Evolutionary conservation across 53 echinoderm and acorn worm genomes (phyloP), one percentile per base, ranked within the genome.

Genomic region (Zoroaster sp.): DNA sequence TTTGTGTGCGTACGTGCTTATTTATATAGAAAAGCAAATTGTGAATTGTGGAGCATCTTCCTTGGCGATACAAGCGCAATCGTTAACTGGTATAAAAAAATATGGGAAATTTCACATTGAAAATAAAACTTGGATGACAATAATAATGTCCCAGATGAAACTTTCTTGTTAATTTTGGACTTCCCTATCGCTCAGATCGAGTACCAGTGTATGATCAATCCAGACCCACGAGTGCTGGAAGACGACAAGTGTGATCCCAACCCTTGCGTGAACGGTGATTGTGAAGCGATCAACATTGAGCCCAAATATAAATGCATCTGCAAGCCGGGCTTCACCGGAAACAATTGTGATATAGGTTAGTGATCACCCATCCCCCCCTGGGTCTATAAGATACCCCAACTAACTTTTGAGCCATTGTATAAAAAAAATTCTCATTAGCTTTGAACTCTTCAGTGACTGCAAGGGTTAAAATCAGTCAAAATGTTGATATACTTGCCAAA

Each of bases 291-390:
- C 43, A 68, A 66, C 82, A 54, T 78, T 18, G 63, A 87, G 3
- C 47, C 53, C 44, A 75, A 75, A 4, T 92, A 65, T 68, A 87
- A 66, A 30, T 92, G 92, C 88, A 88, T 74, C 71, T 92, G 92
- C 36, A 14, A 66, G 0, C 18, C 73, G 4, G 92, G 88, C 7
- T 92, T 34, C 72, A 75, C 88, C 0, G 92, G 92, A 20, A 65
- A 72, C 7, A 32, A 74, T 51, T 92, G 92, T 47, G 82, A 92
- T 7, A 66, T 28, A 49, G 88, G 92, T 92, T 23, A 21, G 46
- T 4, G 36, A 8, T 53, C 5, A 73, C 32, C 10, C 7, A 21
- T 42, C 74, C 45, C 40, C 11, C 23, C 6, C 21, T 40, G 39
- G 72, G 72, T 36, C 38, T 72, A 38, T 17, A 72, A 14, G 0